These are phyloP conservation scores for Drosophila littoralis DNA, from an alignment of 1,140 invertebrate genomes.

Conservation along the genomic window DNA sequence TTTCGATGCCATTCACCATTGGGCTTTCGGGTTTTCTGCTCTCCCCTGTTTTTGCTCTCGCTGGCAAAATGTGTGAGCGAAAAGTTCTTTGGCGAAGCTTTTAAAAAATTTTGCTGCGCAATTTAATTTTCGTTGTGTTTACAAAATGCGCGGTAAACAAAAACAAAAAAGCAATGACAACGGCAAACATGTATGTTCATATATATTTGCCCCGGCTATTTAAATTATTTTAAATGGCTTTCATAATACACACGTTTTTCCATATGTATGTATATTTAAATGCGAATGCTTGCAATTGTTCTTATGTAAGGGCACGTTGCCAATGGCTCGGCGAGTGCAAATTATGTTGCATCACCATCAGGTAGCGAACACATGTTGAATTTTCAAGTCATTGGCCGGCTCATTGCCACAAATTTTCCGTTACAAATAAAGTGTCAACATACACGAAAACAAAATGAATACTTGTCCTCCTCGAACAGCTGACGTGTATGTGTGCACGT, in stretches of 20 bases:
- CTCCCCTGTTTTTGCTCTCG: conserved; percentile 2
- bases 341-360: conserved; percentile 27
- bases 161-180: conserved; percentile 54
- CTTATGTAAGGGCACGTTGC: conserved; percentile 47
- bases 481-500: conserved; percentile 32
- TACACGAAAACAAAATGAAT: conserved; percentile 5
- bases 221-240: conserved; percentile 62
- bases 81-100: conserved; percentile 38
- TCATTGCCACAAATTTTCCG: conserved; percentile 51
- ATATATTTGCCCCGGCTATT: conserved; percentile 60
- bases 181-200: conserved; percentile 53
- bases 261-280: conserved; percentile 15
- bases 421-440: conserved; percentile 32
- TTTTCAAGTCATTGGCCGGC: conserved; percentile 21
- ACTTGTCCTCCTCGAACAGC: conserved; percentile 13
- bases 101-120: conserved; percentile 69
- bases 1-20: conserved; percentile 32
- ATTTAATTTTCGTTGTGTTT: conserved; percentile 76
- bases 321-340: conserved; percentile 1
- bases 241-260: conserved; percentile 54
- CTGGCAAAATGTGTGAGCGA: not conserved
- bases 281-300: conserved; percentile 12
- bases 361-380: conserved; percentile 40
- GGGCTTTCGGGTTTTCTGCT: conserved; percentile 8
- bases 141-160: conserved; percentile 80